Conservation (phyloP, 2,888 invertebrate genomes). For the Harmothoe impar region DNA sequence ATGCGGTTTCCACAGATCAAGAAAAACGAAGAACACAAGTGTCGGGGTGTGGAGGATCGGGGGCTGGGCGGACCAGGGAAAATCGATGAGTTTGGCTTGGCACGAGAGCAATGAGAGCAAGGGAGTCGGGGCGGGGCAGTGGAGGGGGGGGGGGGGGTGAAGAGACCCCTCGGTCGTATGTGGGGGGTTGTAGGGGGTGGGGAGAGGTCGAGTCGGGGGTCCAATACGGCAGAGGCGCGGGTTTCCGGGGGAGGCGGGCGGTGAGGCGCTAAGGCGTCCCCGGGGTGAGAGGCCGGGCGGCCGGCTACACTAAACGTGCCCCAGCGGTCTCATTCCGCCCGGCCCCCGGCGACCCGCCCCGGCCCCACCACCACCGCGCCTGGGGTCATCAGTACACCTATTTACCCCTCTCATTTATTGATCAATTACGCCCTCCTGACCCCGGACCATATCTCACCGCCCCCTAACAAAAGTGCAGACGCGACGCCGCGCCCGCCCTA, state of each 20-base stretch:
- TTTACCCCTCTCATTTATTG: conserved; percentile 62
- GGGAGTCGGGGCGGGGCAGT: neutral
- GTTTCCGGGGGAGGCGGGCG: conserved; percentile 50
- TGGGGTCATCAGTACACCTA: conserved; percentile 62
- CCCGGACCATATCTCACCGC: conserved; percentile 52
- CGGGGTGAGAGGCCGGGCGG: conserved; percentile 58
- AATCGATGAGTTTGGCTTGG: conserved; percentile 30
- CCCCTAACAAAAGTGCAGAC: conserved; percentile 39
- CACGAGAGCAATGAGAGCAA: neutral
- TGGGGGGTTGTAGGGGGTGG: neutral
- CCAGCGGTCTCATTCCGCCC: conserved; percentile 51
- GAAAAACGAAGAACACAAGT: conserved; percentile 22
- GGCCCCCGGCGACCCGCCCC: conserved; percentile 25
- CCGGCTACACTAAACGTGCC: conserved; percentile 58
- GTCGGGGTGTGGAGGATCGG: neutral
- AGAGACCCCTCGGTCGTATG: neutral
- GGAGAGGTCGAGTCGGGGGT: neutral
- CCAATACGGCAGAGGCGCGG: neutral
- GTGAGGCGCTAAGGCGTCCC: conserved; percentile 57
- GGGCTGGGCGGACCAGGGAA: neutral
- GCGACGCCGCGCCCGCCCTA: neutral
- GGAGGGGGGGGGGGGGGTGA: neutral
- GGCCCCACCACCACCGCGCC: neutral
- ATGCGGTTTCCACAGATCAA: conserved; percentile 60
- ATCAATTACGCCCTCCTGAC: conserved; percentile 54